phyloP scores from a whole-genome alignment of 2,113 vertebrate species.

The Hassar affinis region DNA sequence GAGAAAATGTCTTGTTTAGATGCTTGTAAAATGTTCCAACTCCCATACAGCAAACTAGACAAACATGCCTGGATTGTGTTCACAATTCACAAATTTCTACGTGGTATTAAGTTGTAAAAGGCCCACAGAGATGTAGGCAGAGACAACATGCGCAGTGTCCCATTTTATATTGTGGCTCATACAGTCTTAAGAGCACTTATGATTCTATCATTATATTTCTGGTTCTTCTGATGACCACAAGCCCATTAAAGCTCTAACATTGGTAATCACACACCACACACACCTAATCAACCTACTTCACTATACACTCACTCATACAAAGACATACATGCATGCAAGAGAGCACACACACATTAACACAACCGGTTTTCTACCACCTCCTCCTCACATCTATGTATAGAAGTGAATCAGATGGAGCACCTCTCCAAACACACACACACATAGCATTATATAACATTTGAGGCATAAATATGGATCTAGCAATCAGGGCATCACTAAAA shows the following conservation, averaged over 20 bases:
- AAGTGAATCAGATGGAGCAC: conserved; percentile 50
- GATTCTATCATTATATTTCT: not conserved
- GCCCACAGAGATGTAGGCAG: not conserved
- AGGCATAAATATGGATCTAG: conserved; percentile 34
- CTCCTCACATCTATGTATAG: conserved; percentile 61
- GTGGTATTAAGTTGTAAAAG: not conserved
- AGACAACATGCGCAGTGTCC: not conserved
- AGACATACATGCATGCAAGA: conserved; percentile 29
- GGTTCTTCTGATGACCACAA: conserved; percentile 23
- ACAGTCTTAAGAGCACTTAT: not conserved
- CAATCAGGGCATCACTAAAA: conserved; percentile 21
- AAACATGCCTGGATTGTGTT: not conserved
- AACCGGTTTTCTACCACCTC: conserved; percentile 46
- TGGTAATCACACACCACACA: conserved; percentile 16
- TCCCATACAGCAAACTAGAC: conserved; percentile 8
- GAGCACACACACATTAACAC: conserved; percentile 17
- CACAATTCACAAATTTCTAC: conserved; percentile 1
- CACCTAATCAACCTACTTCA: conserved; percentile 12
- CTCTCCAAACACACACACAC: conserved; percentile 30
- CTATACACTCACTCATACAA: conserved; percentile 23
- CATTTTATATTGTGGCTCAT: conserved; percentile 4
- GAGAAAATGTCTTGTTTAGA: conserved; percentile 3
- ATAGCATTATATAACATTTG: conserved; percentile 48
- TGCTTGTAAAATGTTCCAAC: not conserved
- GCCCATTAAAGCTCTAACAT: conserved; percentile 14